Evolutionary conservation across 2,888 invertebrate species (phyloP).

Genomic region (Eilema griseolum): DNA sequence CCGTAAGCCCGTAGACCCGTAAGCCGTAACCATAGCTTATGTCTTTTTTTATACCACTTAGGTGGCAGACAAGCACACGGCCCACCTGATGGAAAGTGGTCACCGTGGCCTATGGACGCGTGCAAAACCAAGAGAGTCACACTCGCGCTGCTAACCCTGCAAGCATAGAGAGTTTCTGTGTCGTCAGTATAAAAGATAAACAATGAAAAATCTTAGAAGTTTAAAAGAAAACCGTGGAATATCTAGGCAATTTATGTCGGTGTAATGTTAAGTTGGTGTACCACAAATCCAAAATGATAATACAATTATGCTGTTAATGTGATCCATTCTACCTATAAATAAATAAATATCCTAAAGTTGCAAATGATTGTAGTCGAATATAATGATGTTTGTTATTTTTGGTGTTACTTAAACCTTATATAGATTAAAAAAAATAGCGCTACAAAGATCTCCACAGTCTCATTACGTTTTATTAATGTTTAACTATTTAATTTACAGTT

Average conservation of each 20-base stretch:
- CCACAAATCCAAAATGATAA: neutral
- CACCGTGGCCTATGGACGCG: too few species aligned
- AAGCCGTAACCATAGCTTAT: too few species aligned
- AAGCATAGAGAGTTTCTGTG: too few species aligned
- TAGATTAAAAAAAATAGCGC: too few species aligned
- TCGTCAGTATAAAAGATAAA: too few species aligned
- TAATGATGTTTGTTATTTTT: neutral
- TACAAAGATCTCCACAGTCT: neutral
- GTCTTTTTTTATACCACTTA: too few species aligned
- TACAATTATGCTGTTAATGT: slow-evolving; percentile 18
- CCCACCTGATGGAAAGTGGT: too few species aligned
- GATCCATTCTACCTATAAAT: slow-evolving; percentile 19
- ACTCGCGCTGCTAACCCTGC: too few species aligned
- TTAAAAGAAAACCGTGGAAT: neutral
- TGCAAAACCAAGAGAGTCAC: too few species aligned
- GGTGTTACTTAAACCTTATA: neutral
- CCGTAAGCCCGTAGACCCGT: too few species aligned
- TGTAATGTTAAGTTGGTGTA: neutral
- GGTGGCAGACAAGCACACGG: too few species aligned
- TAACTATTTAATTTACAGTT: neutral
- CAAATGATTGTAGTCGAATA: neutral
- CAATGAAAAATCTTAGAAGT: too few species aligned
- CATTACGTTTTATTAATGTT: neutral
- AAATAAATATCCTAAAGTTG: neutral
- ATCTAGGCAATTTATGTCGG: neutral